A percentile compares a stretch with the other conserved stretches of the same genome.
Conservation (phyloP, 2,888 invertebrate species). For the Emmelina monodactyla region DNA sequence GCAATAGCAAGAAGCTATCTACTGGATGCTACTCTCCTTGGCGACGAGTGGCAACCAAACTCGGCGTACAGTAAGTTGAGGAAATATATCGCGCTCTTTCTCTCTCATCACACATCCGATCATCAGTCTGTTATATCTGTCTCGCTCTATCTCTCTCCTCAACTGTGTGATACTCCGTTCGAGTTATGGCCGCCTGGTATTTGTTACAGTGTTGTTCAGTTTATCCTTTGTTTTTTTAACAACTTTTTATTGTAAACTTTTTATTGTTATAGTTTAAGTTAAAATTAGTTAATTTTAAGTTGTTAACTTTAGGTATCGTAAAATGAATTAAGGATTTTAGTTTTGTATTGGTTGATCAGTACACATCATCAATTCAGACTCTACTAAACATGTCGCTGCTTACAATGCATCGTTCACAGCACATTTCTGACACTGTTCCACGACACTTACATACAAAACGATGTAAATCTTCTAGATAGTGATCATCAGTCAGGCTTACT, state of each 20-base stretch:
- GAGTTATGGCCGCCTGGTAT: constrained; percentile 23
- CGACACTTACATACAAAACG: constrained; percentile 23
- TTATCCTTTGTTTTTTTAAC: constrained; percentile 10
- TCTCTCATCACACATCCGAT: constrained; percentile 36
- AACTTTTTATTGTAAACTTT: no score
- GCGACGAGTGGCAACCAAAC: constrained; percentile 92
- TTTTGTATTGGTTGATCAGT: no score
- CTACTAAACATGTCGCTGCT: no score
- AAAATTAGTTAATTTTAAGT: no score
- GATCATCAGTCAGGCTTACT: constrained; percentile 60
- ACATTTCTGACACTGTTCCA: constrained; percentile 1
- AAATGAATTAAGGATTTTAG: no score
- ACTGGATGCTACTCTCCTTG: constrained; percentile 87
- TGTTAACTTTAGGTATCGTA: no score
- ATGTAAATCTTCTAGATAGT: constrained; percentile 44
- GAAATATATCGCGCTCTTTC: constrained; percentile 37
- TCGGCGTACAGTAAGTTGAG: constrained; percentile 92
- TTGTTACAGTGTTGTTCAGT: constrained; percentile 10
- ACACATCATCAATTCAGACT: no score
- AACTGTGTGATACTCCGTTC: constrained; percentile 21
- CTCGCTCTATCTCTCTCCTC: constrained; percentile 16
- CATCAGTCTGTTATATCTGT: constrained; percentile 35
- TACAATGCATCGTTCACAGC: no score
- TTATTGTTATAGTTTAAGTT: no score
- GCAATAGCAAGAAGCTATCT: constrained; percentile 69